Conservation (phyloP, 2,888 invertebrate genomes). For the Leptopilina drosophilae region DNA sequence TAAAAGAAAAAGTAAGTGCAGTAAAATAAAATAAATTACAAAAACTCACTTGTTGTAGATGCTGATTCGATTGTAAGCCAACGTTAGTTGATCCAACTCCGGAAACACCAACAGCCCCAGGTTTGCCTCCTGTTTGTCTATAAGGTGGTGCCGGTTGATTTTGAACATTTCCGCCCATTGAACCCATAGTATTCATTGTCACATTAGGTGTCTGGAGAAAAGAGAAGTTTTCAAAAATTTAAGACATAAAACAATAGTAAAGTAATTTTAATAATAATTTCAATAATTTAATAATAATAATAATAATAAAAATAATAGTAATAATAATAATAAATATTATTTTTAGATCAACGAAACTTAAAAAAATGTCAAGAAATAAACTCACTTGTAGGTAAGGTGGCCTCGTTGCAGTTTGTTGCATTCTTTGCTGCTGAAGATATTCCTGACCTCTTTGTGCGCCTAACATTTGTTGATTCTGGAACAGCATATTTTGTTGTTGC, state of each 20-base stretch:
- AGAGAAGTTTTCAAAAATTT: neutral
- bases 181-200: slow-evolving; percentile 88
- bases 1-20: neutral
- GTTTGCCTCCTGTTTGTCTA: slow-evolving; percentile 80
- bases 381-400: slow-evolving; percentile 84
- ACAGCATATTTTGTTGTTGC: slow-evolving; percentile 74
- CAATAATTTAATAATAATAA: too few relatives aligned
- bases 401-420: slow-evolving; percentile 79
- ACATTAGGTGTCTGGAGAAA: slow-evolving; percentile 86
- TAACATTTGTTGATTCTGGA: slow-evolving; percentile 80
- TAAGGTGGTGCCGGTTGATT: slow-evolving; percentile 88
- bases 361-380: neutral
- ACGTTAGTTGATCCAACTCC: slow-evolving; percentile 71
- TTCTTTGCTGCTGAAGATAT: slow-evolving; percentile 80
- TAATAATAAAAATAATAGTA: too few relatives aligned
- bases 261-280: too few relatives aligned
- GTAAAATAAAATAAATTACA: neutral
- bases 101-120: slow-evolving; percentile 72
- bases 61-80: slow-evolving; percentile 80
- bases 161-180: slow-evolving; percentile 77
- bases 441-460: slow-evolving; percentile 80
- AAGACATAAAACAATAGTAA: too few relatives aligned
- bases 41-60: slow-evolving; percentile 80
- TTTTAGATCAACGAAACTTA: too few relatives aligned
- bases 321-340: too few relatives aligned